These are phyloP conservation scores for Smittia sp. DNA, from an alignment of 2,888 invertebrate genomes.

Conservation along the genomic window DNA sequence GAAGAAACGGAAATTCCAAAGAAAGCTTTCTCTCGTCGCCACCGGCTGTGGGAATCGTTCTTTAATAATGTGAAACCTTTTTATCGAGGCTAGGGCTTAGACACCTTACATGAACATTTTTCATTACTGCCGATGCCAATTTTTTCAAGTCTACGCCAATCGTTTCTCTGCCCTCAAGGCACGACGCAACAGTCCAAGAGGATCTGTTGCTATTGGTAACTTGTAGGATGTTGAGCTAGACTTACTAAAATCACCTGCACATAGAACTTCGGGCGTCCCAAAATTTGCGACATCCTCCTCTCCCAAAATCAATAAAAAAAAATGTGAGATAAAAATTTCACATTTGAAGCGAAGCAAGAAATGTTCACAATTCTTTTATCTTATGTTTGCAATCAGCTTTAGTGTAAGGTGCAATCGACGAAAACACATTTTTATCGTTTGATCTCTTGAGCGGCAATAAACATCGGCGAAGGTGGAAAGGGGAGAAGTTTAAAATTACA, in stretches of 20 bases:
- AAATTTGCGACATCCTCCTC: not conserved
- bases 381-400: constrained; percentile 19
- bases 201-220: no score
- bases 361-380: constrained; percentile 11
- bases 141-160: no score
- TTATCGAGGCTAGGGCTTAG: not conserved
- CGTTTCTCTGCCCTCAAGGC: no score
- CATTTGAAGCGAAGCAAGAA: not conserved
- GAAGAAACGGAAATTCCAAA: not conserved
- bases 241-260: no score
- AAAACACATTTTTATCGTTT: constrained; percentile 28
- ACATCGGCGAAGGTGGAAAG: not conserved
- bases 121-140: no score
- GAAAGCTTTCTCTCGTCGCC: no score
- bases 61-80: no score
- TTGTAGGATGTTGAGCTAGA: no score
- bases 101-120: no score
- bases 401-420: constrained; percentile 21
- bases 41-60: no score
- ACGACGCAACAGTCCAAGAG: no score
- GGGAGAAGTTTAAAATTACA: constrained; percentile 4
- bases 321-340: not conserved
- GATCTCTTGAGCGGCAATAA: constrained; percentile 14
- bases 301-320: constrained; percentile 20
- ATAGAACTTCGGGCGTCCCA: not conserved